These are phyloP conservation scores for Papilio aristodemus DNA, from an alignment of 1,140 invertebrate species.

Conservation along the genomic window DNA sequence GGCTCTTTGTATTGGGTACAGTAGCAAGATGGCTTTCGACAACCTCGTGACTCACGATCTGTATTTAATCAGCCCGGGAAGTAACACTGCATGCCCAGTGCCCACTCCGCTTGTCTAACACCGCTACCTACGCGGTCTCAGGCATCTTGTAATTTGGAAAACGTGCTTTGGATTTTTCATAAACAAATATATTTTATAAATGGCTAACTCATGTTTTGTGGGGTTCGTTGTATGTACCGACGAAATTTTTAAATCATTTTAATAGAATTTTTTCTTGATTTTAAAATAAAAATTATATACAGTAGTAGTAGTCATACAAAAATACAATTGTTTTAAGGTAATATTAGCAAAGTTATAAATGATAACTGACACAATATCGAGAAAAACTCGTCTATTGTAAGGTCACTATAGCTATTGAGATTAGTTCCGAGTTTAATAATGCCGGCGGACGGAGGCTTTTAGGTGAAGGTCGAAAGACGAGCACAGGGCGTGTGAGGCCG, in stretches of 20 bases:
- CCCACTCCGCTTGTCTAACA: conserved; percentile 67
- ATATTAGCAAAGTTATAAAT: background rate
- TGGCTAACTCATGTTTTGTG: no score
- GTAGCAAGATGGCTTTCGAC: conserved; percentile 68
- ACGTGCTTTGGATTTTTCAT: no score
- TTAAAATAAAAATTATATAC: no score
- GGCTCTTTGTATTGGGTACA: conserved; percentile 53
- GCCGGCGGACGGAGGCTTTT: conserved; percentile 43
- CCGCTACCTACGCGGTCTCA: conserved; percentile 35
- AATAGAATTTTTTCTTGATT: no score
- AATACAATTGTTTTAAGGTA: no score
- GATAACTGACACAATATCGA: no score
- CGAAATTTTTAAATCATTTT: no score
- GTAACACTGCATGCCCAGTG: conserved; percentile 67
- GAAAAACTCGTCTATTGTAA: conserved; percentile 10
- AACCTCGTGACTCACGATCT: conserved; percentile 73
- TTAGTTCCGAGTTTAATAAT: conserved; percentile 28
- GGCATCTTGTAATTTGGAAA: background rate
- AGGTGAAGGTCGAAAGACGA: conserved; percentile 60
- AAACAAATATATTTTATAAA: no score
- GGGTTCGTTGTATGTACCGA: no score
- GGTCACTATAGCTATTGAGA: background rate
- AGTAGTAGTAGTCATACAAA: no score
- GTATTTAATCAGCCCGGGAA: conserved; percentile 63
- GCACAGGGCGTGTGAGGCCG: conserved; percentile 51